Evolutionary conservation across 2,888 invertebrate genomes (phyloP).

Genomic region (Smittia sp.): DNA sequence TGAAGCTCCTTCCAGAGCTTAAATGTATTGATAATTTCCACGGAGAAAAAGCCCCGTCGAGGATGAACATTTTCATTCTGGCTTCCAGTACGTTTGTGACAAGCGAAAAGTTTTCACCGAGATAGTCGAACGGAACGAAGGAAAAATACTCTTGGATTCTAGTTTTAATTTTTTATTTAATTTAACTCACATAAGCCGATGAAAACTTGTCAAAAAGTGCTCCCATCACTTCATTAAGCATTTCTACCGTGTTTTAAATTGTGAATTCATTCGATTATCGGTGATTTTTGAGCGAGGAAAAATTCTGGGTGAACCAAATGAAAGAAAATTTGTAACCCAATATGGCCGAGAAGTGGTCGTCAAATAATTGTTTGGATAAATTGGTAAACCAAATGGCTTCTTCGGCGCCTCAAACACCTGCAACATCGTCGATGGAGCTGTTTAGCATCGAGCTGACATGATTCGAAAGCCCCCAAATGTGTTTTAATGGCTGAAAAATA

Average conservation of each 20-base stretch:
- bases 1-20: slow-evolving; percentile 13
- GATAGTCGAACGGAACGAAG: slow-evolving; percentile 14
- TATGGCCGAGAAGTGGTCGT: slow-evolving; percentile 55
- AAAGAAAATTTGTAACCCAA: slow-evolving; percentile 54
- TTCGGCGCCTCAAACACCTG: neutral
- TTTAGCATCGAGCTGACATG: neutral
- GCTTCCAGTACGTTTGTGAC: slow-evolving; percentile 32
- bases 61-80: slow-evolving; percentile 15
- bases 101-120: slow-evolving; percentile 35
- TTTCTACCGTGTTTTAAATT: slow-evolving; percentile 5
- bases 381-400: slow-evolving; percentile 46
- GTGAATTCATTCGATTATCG: slow-evolving; percentile 20
- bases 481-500: neutral
- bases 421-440: neutral
- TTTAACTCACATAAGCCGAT: slow-evolving; percentile 29
- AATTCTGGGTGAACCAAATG: slow-evolving; percentile 49
- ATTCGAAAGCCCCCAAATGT: neutral
- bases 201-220: slow-evolving; percentile 11
- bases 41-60: slow-evolving; percentile 23
- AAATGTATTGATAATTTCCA: slow-evolving; percentile 12
- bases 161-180: slow-evolving; percentile 40
- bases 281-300: slow-evolving; percentile 10
- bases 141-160: slow-evolving; percentile 25
- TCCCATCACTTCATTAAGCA: neutral
- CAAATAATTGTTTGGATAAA: slow-evolving; percentile 50